Evolutionary conservation across 2,113 vertebrate species (phyloP).

Genomic region (Vicugna pacos): DNA sequence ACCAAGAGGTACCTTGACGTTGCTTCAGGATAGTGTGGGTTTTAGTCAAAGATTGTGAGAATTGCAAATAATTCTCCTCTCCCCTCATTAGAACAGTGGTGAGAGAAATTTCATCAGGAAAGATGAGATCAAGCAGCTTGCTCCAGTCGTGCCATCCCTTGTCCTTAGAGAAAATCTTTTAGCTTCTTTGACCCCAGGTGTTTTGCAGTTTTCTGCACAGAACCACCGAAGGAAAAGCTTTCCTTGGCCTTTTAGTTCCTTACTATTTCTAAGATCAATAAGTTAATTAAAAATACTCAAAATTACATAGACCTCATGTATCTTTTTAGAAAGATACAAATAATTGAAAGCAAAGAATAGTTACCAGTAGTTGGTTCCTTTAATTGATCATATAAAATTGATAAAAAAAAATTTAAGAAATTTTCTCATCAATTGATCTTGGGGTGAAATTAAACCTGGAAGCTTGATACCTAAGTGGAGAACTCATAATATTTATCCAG

Average conservation of each 20-base stretch:
- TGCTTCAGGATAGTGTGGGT: neutral
- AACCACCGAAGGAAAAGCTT: neutral
- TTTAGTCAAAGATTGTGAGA: neutral
- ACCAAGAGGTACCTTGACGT: neutral
- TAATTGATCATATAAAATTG: neutral
- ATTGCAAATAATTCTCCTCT: neutral
- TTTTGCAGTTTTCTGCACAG: neutral
- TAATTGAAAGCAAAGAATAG: neutral
- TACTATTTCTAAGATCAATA: neutral
- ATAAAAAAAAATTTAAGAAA: neutral
- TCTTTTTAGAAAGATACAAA: neutral
- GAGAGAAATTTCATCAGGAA: neutral
- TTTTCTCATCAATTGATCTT: neutral
- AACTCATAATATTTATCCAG: neutral
- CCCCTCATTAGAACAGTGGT: neutral
- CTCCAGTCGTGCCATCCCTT: neutral
- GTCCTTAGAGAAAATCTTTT: neutral
- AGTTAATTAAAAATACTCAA: neutral
- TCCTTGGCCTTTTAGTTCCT: neutral
- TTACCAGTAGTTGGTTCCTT: neutral
- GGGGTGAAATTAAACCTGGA: neutral
- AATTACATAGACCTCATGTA: neutral
- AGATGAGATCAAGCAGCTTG: neutral
- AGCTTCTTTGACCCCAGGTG: neutral
- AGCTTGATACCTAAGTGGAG: neutral